A percentile compares a stretch with the other conserved stretches of the same genome.
Evolutionary conservation across 2,113 vertebrate species (phyloP).

Genomic region (Campylorhamphus procurvoides): DNA sequence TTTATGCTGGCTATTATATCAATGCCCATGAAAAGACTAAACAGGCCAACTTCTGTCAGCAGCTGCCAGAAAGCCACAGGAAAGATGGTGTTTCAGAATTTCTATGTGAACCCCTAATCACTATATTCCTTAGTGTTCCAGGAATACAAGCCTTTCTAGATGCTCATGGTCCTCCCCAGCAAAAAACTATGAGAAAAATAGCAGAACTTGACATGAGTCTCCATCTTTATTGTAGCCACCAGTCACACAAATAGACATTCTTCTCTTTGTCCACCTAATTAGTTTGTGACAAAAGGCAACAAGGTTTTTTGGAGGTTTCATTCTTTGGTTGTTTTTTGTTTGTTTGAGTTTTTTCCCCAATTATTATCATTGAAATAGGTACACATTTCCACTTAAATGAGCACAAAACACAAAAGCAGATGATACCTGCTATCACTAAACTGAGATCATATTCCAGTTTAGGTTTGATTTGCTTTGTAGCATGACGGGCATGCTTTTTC

Average conservation of each 20-base stretch:
- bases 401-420: not conserved
- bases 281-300: conserved; percentile 3
- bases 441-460: not conserved
- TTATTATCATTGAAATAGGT: not conserved
- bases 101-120: not conserved
- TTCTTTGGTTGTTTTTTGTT: not conserved
- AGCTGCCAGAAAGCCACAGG: not conserved
- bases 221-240: not conserved
- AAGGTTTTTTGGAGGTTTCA: not conserved
- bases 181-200: not conserved
- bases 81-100: not conserved
- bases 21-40: not conserved
- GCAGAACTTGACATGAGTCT: not conserved
- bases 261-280: conserved; percentile 23
- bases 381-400: not conserved
- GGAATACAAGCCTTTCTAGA: not conserved
- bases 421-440: not conserved
- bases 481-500: not conserved
- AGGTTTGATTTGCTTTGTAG: not conserved
- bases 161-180: not conserved
- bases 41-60: not conserved
- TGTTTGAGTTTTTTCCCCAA: not conserved
- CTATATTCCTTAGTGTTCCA: not conserved
- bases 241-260: not conserved
- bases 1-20: not conserved